A percentile compares a stretch with the other conserved stretches of the same genome.
phyloP scores from a whole-genome alignment of 1,140 invertebrate genomes.

The Drosophila orena region DNA sequence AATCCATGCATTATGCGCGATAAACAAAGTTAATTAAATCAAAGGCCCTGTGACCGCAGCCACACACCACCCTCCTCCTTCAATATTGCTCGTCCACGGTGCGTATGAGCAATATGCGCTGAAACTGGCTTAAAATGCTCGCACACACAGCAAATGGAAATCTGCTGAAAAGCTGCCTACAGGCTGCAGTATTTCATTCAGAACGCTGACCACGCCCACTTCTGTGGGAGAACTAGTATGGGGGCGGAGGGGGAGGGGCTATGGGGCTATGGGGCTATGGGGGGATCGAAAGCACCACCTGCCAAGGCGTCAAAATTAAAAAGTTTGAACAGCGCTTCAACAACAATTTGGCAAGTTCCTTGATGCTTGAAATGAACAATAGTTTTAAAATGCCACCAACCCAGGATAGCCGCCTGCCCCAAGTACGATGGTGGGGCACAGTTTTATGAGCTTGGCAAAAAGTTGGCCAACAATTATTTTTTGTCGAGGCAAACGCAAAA shows the following conservation, averaged over 20 bases:
- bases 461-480: slow-evolving; percentile 64
- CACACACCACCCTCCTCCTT: not conserved
- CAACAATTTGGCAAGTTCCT: slow-evolving; percentile 64
- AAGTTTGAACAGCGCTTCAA: slow-evolving; percentile 58
- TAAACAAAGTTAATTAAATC: slow-evolving; percentile 68
- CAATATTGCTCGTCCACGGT: slow-evolving; percentile 26
- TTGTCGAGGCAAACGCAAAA: slow-evolving; percentile 56
- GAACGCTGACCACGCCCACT: slow-evolving; percentile 4
- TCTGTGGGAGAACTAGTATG: not conserved
- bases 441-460: slow-evolving; percentile 62
- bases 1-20: slow-evolving; percentile 67
- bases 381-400: slow-evolving; percentile 62
- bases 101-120: slow-evolving; percentile 43
- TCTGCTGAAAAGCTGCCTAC: too few species aligned
- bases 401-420: slow-evolving; percentile 36
- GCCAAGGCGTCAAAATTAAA: slow-evolving; percentile 64
- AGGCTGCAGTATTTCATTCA: too few species aligned
- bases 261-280: not conserved
- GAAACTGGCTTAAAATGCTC: slow-evolving; percentile 28
- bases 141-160: too few species aligned
- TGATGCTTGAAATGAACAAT: slow-evolving; percentile 68
- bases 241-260: not conserved
- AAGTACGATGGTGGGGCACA: slow-evolving; percentile 5
- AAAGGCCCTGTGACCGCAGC: slow-evolving; percentile 17
- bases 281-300: slow-evolving; percentile 20